Percentiles rank a stretch among this genome's conserved stretches.
phyloP scores from a whole-genome alignment of 2,888 invertebrate genomes.

The Calameuta filiformis region DNA sequence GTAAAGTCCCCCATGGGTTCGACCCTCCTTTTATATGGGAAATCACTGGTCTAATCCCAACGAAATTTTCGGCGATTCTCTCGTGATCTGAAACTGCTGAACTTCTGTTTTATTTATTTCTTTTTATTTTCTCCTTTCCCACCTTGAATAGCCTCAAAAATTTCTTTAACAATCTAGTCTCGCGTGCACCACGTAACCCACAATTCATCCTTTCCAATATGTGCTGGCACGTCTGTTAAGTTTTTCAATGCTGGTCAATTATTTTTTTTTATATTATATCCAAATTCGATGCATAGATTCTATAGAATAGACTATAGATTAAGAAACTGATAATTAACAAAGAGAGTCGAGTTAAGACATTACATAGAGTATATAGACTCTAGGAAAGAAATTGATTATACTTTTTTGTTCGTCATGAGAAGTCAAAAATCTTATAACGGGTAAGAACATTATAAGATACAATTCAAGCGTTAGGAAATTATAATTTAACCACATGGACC shows the following conservation, averaged over 20 bases:
- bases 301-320: neutral
- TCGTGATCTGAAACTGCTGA: neutral
- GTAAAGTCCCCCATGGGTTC: neutral
- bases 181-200: neutral
- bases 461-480: neutral
- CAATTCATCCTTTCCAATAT: neutral
- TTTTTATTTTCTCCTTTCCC: neutral
- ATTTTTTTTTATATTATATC: neutral
- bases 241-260: neutral
- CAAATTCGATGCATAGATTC: neutral
- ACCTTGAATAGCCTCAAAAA: neutral
- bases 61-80: neutral
- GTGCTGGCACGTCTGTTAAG: neutral
- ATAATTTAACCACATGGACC: neutral
- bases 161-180: neutral
- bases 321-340: neutral
- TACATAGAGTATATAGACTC: neutral
- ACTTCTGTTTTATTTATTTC: neutral
- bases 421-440: neutral
- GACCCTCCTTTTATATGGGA: neutral
- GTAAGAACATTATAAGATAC: neutral
- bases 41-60: neutral
- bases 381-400: neutral
- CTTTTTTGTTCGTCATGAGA: neutral
- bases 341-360: neutral